Evolutionary conservation across 2,113 vertebrate genomes (phyloP).

Genomic region (Nycticorax nycticorax): DNA sequence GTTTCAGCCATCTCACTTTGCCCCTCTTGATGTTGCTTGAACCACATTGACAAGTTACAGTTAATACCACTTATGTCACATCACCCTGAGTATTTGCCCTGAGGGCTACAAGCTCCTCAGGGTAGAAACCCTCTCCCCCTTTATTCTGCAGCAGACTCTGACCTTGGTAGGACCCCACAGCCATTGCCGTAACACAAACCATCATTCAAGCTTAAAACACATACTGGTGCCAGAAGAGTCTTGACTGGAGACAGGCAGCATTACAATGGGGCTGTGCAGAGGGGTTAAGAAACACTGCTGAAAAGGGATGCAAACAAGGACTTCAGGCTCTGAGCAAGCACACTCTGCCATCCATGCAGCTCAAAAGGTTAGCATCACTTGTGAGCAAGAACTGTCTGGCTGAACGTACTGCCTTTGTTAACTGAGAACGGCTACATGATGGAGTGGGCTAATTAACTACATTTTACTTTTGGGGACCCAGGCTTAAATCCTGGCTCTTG

Average conservation of each 20-base stretch:
- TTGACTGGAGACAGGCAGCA: neutral
- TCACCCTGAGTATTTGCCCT: neutral
- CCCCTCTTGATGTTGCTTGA: neutral
- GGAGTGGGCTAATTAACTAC: conserved; percentile 42
- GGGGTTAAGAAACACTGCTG: neutral
- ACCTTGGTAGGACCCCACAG: neutral
- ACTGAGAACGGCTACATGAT: neutral
- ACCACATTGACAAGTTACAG: neutral
- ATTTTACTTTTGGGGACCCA: conserved; percentile 34
- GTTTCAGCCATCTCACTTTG: neutral
- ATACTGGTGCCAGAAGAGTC: neutral
- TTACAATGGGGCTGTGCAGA: neutral
- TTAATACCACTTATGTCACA: neutral
- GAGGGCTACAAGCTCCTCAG: neutral
- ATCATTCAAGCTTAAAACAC: neutral
- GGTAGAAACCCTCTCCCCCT: neutral
- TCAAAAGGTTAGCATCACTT: conserved; percentile 15
- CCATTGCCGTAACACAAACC: neutral
- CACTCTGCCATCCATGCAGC: neutral
- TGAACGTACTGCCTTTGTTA: conserved; percentile 12
- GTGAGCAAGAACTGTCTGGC: conserved; percentile 8
- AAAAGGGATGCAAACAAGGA: conserved; percentile 22
- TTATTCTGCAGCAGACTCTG: neutral
- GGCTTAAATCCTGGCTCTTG: conserved; percentile 23
- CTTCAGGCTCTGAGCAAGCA: neutral